phyloP scores from a whole-genome alignment of 2,113 vertebrate species.

The Tragelaphus buxtoni region DNA sequence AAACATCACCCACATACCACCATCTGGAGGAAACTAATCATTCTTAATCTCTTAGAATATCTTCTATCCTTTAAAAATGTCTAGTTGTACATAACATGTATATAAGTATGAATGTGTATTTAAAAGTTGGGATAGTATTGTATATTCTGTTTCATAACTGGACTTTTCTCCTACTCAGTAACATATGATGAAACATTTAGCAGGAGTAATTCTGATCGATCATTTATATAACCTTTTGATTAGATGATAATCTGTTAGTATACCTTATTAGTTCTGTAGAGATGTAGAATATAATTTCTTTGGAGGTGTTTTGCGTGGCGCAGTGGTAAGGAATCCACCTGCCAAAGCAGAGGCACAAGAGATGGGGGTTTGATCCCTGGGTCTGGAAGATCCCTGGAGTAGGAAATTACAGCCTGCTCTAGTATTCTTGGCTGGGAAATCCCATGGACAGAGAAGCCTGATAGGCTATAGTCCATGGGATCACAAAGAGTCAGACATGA shows the following conservation, averaged over 20 bases:
- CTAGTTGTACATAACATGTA: background rate
- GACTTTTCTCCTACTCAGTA: background rate
- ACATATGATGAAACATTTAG: background rate
- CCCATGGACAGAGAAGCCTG: background rate
- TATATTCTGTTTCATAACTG: constrained; percentile 14
- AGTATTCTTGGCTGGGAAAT: background rate
- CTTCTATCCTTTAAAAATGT: background rate
- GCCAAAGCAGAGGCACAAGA: background rate
- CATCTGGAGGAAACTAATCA: background rate
- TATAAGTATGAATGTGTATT: background rate
- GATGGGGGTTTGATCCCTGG: background rate
- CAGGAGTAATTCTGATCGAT: constrained; percentile 10
- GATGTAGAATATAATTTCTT: background rate
- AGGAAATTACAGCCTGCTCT: background rate
- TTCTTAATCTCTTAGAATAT: constrained; percentile 7
- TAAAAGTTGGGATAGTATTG: constrained; percentile 24
- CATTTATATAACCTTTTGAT: constrained; percentile 1
- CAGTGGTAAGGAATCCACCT: background rate
- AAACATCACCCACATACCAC: background rate
- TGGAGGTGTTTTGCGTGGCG: background rate
- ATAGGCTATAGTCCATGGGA: background rate
- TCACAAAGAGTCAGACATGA: background rate
- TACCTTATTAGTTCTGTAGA: background rate
- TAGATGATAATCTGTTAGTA: background rate
- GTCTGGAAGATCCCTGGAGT: background rate